phyloP scores from a whole-genome alignment of 2,888 invertebrate genomes.

The Drosophila histrio region DNA sequence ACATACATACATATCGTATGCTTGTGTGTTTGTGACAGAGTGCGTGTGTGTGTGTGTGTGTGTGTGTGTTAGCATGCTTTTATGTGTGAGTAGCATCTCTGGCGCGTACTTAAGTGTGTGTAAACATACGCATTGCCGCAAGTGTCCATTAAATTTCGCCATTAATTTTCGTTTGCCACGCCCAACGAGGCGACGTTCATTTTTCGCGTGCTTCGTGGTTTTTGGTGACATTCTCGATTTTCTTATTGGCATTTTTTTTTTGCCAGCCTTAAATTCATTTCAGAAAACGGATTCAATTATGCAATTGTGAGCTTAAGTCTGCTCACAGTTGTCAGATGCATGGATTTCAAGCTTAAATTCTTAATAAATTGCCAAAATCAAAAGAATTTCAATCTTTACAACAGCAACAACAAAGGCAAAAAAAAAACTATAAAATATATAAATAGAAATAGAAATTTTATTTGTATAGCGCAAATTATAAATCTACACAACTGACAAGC shows the following conservation, averaged over 20 bases:
- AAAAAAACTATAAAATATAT: background rate
- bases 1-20: background rate
- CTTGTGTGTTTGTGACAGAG: background rate
- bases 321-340: background rate
- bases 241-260: conserved; percentile 22
- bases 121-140: conserved; percentile 58
- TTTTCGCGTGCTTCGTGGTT: conserved; percentile 3
- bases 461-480: conserved; percentile 30
- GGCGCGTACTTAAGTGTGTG: conserved; percentile 62
- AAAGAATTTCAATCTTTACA: background rate
- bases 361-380: background rate
- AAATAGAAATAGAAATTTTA: background rate
- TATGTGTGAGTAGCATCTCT: conserved; percentile 35
- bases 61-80: conserved; percentile 37
- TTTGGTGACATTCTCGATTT: conserved; percentile 7
- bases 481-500: background rate
- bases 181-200: background rate
- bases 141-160: conserved; percentile 74
- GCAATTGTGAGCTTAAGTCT: conserved; percentile 9
- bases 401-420: background rate
- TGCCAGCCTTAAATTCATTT: conserved; percentile 17
- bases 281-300: conserved; percentile 18
- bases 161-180: conserved; percentile 41
- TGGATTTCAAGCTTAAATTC: conserved; percentile 9
- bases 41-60: conserved; percentile 1